Base-by-base conservation (phyloP, 1,140 invertebrate species). In the Caenorhabditis tropicalis region DNA sequence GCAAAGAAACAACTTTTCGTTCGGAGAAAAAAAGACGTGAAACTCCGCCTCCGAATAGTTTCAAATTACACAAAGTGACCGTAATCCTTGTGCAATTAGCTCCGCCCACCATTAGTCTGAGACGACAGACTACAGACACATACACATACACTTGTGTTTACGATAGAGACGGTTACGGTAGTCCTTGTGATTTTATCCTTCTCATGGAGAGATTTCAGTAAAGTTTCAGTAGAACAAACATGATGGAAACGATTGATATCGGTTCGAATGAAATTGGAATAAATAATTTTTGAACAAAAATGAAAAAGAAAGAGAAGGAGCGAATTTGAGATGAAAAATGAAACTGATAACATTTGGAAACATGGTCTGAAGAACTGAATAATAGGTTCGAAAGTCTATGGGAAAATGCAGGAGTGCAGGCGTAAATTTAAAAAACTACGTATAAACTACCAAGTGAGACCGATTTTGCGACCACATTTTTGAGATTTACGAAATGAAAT, bases 61-160 rank as follows among this genome's bases (percentile, higher is more conserved):
- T 65, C 58, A 65, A 65, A 65, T 65, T 65, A 65, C 58, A 31
- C 53, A 3, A 29, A 56, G 15, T 56, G 29, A 65, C 58, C 10
- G 58, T 65, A 65, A 5, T n/a, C 31, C 58, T 10, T n/a, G n/a
- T n/a, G 15, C 7, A 12, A 56, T 4, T 21, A 15, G 24, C 58
- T 60, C 58, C 58, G 58, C 58, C 58, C 58, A 60, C 53, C 29
- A 27, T 56, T 19, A 27, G 15, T n/a, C 1, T 1, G 6, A 51
- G n/a, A n/a, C 16, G 0, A 16, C 15, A 51, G 39, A 43, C 39
- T 6, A n/a, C n/a, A n/a, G n/a, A n/a, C n/a, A n/a, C n/a, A n/a
- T n/a, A n/a, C n/a, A n/a, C n/a, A n/a, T n/a, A n/a, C n/a, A n/a
- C n/a, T n/a, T n/a, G n/a, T n/a, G n/a, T n/a, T n/a, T n/a, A n/a